phyloP scores from a whole-genome alignment of 2,113 vertebrate species.

The Bucco capensis region DNA sequence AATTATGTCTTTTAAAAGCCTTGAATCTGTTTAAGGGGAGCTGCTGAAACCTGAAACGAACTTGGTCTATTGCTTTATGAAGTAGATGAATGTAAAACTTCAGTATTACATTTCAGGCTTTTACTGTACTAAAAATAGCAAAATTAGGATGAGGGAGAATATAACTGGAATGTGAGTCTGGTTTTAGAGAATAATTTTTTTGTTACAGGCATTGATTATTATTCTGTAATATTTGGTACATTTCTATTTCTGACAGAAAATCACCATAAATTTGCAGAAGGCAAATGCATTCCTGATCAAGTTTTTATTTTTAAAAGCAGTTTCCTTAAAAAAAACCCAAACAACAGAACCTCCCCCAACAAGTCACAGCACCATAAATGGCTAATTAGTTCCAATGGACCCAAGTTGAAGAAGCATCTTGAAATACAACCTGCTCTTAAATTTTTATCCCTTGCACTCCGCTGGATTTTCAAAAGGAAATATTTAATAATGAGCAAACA shows the following conservation, averaged over 20 bases:
- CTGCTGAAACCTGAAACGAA: constrained; percentile 45
- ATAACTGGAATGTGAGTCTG: not conserved
- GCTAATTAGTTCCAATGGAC: not conserved
- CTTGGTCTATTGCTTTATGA: constrained; percentile 16
- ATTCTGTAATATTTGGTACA: not conserved
- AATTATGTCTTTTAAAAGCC: constrained; percentile 52
- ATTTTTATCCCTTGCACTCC: not conserved
- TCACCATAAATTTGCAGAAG: not conserved
- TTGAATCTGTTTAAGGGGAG: constrained; percentile 40
- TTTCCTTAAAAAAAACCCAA: not conserved
- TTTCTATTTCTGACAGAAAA: not conserved
- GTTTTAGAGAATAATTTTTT: not conserved
- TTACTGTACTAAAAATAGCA: constrained; percentile 37
- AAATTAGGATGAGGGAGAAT: constrained; percentile 26
- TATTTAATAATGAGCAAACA: not conserved
- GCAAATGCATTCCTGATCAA: not conserved
- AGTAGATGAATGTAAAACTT: constrained; percentile 29
- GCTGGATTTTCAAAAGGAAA: not conserved
- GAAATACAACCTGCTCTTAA: not conserved
- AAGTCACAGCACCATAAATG: not conserved
- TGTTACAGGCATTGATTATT: not conserved
- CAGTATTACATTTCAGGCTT: constrained; percentile 46
- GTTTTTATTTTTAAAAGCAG: not conserved
- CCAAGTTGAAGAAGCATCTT: not conserved
- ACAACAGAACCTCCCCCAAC: fast-evolving